A percentile compares a stretch with the other conserved stretches of the same genome.
Conservation (phyloP, 2,113 vertebrate species). For the Bubo scandiacus region DNA sequence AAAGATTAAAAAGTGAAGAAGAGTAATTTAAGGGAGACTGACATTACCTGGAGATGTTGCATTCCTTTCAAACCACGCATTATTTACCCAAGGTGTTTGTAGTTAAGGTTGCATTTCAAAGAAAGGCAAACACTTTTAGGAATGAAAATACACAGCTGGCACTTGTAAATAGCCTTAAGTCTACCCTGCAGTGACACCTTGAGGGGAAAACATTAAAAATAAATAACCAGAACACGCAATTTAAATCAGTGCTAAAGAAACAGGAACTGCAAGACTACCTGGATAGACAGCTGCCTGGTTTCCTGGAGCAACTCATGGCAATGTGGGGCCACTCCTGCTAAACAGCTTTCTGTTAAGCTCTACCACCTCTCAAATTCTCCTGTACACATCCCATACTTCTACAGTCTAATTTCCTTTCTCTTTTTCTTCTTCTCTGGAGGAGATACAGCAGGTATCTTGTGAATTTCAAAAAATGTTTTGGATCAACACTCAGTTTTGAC, state of each 20-base stretch:
- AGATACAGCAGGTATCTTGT: not conserved
- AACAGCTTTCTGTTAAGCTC: not conserved
- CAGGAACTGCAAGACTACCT: not conserved
- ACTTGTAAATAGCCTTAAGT: not conserved
- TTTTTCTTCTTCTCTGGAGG: not conserved
- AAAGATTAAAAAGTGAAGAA: not conserved
- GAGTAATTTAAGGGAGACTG: not conserved
- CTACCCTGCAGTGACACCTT: conserved; percentile 66
- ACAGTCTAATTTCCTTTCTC: not conserved
- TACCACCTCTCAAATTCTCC: not conserved
- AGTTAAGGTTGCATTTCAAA: not conserved
- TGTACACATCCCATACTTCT: not conserved
- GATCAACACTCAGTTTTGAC: not conserved
- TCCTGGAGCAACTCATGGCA: not conserved
- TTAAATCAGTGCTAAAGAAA: not conserved
- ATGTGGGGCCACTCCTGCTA: not conserved
- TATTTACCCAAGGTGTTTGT: not conserved
- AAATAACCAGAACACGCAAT: conserved; percentile 6
- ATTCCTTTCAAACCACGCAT: not conserved
- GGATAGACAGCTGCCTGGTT: not conserved
- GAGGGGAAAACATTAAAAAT: conserved; percentile 59
- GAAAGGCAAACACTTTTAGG: not conserved
- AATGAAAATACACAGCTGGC: not conserved
- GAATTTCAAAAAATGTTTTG: not conserved
- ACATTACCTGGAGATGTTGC: not conserved